These are phyloP conservation scores for Henricia sp. DNA, from an alignment of 53 echinoderm and acorn worm genomes.

Conservation along the genomic window DNA sequence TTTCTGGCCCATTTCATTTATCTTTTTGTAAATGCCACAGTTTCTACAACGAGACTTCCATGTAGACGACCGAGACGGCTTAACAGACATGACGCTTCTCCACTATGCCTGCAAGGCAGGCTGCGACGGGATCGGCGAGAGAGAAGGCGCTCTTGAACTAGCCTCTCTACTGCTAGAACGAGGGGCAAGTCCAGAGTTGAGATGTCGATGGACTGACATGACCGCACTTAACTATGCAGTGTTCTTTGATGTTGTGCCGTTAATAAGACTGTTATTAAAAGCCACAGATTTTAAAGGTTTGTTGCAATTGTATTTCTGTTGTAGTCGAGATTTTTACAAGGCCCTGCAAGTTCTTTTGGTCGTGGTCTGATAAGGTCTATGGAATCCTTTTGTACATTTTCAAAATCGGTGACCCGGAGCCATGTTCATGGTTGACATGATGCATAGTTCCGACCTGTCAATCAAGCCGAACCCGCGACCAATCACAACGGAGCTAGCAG, in stretches of 20 bases:
- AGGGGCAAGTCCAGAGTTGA: constrained; percentile 50
- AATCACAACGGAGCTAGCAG: too few species aligned
- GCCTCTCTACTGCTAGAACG: constrained; percentile 16
- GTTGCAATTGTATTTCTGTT: too few species aligned
- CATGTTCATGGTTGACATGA: too few species aligned
- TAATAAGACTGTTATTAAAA: constrained; percentile 54
- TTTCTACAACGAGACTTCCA: constrained; percentile 62
- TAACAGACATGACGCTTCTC: constrained; percentile 75
- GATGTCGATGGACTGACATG: constrained; percentile 71
- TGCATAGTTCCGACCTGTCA: too few species aligned
- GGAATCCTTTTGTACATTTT: too few species aligned
- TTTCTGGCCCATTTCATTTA: background rate
- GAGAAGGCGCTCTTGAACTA: constrained; percentile 22
- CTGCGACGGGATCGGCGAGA: constrained; percentile 55
- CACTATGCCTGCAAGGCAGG: constrained; percentile 66
- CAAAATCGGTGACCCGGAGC: too few species aligned
- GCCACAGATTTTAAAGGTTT: constrained; percentile 54
- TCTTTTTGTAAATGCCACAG: constrained; percentile 22
- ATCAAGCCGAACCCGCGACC: too few species aligned
- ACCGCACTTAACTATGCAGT: constrained; percentile 65
- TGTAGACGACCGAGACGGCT: constrained; percentile 66
- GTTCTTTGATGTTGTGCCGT: constrained; percentile 58
- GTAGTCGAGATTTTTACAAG: too few species aligned
- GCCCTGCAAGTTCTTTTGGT: too few species aligned
- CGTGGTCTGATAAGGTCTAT: too few species aligned